A percentile compares a stretch with the other conserved stretches of the same genome.
Evolutionary conservation across 2,797 vertebrate genomes (phyloP).

Genomic region (Potorous gilbertii): DNA sequence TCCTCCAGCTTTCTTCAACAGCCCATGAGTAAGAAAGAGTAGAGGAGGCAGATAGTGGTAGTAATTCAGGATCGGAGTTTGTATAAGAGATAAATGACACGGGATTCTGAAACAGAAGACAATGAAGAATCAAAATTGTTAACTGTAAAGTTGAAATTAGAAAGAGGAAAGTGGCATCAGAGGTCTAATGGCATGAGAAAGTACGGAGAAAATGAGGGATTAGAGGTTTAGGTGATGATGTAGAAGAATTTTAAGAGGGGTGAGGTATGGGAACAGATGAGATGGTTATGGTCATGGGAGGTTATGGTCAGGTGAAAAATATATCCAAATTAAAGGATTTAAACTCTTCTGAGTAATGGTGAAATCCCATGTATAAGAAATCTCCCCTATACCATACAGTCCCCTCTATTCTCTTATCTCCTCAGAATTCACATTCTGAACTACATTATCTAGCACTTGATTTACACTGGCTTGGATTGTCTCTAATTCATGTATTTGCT

Average conservation of each 20-base stretch:
- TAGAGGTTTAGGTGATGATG: neutral
- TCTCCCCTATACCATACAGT: neutral
- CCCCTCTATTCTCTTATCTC: neutral
- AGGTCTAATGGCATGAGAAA: neutral
- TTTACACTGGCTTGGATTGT: neutral
- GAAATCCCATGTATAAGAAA: neutral
- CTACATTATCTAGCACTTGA: neutral
- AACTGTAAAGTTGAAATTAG: neutral
- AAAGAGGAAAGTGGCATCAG: neutral
- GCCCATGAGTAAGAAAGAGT: neutral
- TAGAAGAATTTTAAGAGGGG: neutral
- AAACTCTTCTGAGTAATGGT: neutral
- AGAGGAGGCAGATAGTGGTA: neutral
- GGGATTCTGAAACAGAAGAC: neutral
- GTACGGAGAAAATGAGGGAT: neutral
- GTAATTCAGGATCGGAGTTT: neutral
- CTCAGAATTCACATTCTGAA: neutral
- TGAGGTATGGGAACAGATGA: neutral
- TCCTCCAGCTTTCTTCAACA: neutral
- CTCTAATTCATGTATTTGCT: neutral
- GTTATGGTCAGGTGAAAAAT: neutral
- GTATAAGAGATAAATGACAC: neutral
- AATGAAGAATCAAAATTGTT: neutral
- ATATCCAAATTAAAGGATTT: neutral
- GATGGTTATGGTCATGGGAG: neutral